Evolutionary conservation across 2,797 vertebrate species (phyloP), one percentile per base, ranked within the genome.

Genomic region (Anguilla megastoma): DNA sequence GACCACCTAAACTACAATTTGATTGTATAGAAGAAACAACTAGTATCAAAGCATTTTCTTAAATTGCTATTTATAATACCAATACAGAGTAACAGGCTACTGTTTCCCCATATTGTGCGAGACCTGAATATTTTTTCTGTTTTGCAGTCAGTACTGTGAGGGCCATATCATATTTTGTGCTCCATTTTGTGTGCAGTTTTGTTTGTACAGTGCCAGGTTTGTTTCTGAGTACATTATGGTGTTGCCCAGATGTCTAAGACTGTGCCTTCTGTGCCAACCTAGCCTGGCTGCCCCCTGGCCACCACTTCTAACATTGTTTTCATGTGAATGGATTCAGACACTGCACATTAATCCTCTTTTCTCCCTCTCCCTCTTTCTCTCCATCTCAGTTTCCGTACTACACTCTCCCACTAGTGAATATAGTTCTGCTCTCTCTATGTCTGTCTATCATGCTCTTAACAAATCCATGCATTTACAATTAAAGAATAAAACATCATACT

Each of bases 211-310:
- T 24, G 60, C 36, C 85, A 86, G 41, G 41, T 48, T 24, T 69
- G 36, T 54, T 84, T 54, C 48, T 16, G 27, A 52, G 50, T 63
- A 41, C 89, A 14, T 84, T 83, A 87, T 84, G 83, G 27, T 92
- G 92, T 91, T 92, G 92, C 85, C 3, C 93, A 92, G 94, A 95
- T 92, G 93, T 90, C 93, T 91, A 91, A 89, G 91, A 91, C 92
- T 93, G 91, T 90, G 90, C 91, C 93, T 93, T 93, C 95, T 96
- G 93, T 95, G 95, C 92, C 94, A 95, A 87, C 76, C 88, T 80
- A 87, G 86, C 30, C 54, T 56, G 71, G 86, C 56, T 66, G 84
- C 92, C 94, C 92, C 91, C 89, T 90, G 94, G 94, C 93, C 91
- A 90, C 90, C 86, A 84, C 87, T 92, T 93, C 94, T 94, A 95